Percentiles rank a stretch among this genome's conserved stretches.
phyloP scores from a whole-genome alignment of 2,113 vertebrate species.

The Penelope pileata region DNA sequence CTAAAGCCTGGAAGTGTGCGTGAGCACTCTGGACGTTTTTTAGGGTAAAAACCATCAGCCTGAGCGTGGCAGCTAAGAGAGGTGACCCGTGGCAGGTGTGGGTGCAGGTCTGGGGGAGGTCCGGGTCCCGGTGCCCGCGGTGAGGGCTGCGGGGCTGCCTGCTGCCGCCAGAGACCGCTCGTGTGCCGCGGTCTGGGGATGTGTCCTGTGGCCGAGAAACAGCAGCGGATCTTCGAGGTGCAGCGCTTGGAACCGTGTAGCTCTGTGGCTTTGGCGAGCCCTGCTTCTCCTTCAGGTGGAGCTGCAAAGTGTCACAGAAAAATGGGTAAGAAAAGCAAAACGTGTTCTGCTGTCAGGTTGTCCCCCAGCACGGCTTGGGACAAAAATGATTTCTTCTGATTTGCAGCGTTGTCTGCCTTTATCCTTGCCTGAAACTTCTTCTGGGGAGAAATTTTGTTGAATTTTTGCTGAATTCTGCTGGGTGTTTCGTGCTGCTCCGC shows the following conservation, averaged over 20 bases:
- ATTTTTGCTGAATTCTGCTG: too few species aligned
- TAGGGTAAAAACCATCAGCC: fast-evolving
- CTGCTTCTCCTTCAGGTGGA: background rate
- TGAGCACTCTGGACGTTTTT: fast-evolving
- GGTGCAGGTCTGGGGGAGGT: background rate
- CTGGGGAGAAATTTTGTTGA: background rate
- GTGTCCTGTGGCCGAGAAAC: fast-evolving
- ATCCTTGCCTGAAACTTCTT: background rate
- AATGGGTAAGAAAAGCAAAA: background rate
- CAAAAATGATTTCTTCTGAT: fast-evolving
- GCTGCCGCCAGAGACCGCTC: conserved; percentile 76
- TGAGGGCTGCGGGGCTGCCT: too few species aligned
- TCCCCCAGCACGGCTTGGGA: fast-evolving
- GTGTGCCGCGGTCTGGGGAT: conserved; percentile 1
- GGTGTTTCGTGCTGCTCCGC: too few species aligned
- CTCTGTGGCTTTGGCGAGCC: background rate
- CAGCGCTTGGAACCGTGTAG: background rate
- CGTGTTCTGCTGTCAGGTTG: fast-evolving
- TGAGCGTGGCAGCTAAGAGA: fast-evolving
- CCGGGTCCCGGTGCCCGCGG: too few species aligned
- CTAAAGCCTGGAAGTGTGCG: fast-evolving
- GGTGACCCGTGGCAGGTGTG: background rate
- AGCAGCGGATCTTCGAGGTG: background rate
- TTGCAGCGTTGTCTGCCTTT: fast-evolving
- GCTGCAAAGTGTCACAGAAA: background rate